Conservation (phyloP, 2,113 vertebrate genomes). For the Perca flavescens region DNA sequence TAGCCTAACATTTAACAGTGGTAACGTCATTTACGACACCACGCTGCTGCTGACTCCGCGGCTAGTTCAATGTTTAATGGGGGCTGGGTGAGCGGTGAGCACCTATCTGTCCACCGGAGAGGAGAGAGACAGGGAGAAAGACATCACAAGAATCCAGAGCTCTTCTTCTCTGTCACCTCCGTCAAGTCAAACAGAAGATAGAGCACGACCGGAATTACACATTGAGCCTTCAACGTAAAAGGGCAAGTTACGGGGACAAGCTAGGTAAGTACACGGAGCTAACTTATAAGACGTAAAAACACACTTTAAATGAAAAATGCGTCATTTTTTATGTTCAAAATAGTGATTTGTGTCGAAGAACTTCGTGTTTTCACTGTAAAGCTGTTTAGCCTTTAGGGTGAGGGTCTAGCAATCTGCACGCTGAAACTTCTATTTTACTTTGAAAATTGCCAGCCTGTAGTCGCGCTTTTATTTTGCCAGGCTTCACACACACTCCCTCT, state of each 20-base stretch:
- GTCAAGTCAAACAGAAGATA: slow-evolving; percentile 11
- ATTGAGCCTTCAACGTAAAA: slow-evolving; percentile 41
- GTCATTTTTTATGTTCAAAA: not conserved
- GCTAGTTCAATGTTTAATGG: slow-evolving; percentile 38
- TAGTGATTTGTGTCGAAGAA: not conserved
- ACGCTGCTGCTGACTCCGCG: slow-evolving; percentile 68
- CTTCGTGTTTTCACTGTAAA: no score
- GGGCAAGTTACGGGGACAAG: not conserved
- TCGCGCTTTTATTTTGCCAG: not conserved
- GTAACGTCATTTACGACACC: slow-evolving; percentile 38
- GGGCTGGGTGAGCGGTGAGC: slow-evolving; percentile 3
- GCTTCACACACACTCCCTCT: slow-evolving; percentile 20
- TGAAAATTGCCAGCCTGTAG: slow-evolving; percentile 27
- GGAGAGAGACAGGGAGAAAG: slow-evolving; percentile 3
- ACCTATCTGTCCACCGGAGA: slow-evolving; percentile 16
- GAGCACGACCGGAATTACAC: not conserved
- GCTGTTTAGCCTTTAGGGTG: rapidly evolving
- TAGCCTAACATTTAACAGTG: not conserved
- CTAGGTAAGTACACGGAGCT: slow-evolving; percentile 14
- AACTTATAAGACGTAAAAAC: no score
- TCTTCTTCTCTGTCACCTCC: not conserved
- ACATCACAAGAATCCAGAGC: slow-evolving; percentile 26
- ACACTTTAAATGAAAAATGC: rapidly evolving
- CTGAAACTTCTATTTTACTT: slow-evolving; percentile 30
- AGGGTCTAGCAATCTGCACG: not conserved